Evolutionary conservation across 2,888 invertebrate genomes (phyloP).

Genomic region (Miltochrista miniata): DNA sequence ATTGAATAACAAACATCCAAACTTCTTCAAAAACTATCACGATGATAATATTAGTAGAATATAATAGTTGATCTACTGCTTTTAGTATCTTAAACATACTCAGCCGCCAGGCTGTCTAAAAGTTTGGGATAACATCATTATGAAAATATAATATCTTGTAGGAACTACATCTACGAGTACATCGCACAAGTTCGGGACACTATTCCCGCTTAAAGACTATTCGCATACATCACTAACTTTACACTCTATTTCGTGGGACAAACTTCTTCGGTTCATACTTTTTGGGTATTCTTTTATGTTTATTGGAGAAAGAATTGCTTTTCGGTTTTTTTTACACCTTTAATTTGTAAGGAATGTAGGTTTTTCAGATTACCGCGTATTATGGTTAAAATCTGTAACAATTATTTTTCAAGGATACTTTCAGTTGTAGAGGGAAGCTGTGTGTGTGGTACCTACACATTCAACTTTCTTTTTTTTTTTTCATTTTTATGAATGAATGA

Average conservation of each 20-base stretch:
- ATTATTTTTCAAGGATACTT: no score
- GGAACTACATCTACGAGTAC: conserved; percentile 1
- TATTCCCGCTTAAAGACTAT: conserved; percentile 14
- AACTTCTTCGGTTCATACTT: conserved; percentile 7
- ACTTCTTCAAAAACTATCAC: no score
- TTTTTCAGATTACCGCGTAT: no score
- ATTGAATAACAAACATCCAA: no score
- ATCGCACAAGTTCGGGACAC: conserved; percentile 3
- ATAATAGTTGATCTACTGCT: no score
- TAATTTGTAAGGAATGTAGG: background rate
- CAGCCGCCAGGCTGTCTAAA: background rate
- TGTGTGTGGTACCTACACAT: no score
- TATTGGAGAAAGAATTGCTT: background rate
- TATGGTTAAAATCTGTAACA: no score
- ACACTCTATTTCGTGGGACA: conserved; percentile 9
- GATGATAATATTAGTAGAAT: no score
- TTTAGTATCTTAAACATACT: no score
- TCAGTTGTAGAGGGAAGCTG: no score
- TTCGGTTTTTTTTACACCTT: background rate
- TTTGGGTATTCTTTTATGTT: conserved; percentile 1
- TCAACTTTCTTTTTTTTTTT: no score
- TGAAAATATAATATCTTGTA: conserved; percentile 6
- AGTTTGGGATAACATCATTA: conserved; percentile 4
- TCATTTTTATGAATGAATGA: no score
- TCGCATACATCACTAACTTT: conserved; percentile 33